Conservation (phyloP, 1,140 invertebrate genomes). For the Anthonomus grandis region DNA sequence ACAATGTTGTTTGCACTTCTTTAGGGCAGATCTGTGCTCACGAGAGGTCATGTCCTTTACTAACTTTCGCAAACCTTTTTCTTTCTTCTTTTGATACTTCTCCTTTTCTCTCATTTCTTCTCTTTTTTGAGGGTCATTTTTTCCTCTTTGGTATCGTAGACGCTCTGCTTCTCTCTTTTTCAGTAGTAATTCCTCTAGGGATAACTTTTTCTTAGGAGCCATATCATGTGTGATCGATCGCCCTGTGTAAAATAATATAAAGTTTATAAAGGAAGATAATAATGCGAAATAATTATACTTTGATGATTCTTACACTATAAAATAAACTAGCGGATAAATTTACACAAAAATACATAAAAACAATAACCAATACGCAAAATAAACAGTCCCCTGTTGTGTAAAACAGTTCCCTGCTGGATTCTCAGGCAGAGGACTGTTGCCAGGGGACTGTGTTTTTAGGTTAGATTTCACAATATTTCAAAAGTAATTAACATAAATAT, state of each 20-base stretch:
- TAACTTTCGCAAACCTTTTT: not conserved
- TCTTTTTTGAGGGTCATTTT: no score
- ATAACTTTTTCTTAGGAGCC: no score
- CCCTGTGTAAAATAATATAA: no score
- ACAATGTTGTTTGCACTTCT: not conserved
- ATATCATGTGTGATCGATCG: no score
- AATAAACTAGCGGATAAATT: not conserved
- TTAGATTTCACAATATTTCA: no score
- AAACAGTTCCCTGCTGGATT: not conserved
- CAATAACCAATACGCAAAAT: slow-evolving; percentile 3
- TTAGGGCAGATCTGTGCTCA: not conserved
- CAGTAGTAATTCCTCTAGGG: no score
- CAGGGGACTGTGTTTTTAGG: slow-evolving; percentile 1
- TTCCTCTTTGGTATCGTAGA: no score
- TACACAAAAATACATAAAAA: slow-evolving; percentile 1
- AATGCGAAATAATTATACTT: no score
- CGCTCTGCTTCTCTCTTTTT: no score
- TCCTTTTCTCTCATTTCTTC: no score
- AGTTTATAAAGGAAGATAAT: no score
- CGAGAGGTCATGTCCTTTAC: not conserved
- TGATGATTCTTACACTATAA: no score
- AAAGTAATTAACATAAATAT: slow-evolving; percentile 4
- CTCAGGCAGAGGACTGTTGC: slow-evolving; percentile 5
- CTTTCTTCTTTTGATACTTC: not conserved
- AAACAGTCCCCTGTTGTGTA: not conserved